These are phyloP conservation scores for Apotomis capreana DNA, from an alignment of 2,888 invertebrate species.

Conservation along the genomic window DNA sequence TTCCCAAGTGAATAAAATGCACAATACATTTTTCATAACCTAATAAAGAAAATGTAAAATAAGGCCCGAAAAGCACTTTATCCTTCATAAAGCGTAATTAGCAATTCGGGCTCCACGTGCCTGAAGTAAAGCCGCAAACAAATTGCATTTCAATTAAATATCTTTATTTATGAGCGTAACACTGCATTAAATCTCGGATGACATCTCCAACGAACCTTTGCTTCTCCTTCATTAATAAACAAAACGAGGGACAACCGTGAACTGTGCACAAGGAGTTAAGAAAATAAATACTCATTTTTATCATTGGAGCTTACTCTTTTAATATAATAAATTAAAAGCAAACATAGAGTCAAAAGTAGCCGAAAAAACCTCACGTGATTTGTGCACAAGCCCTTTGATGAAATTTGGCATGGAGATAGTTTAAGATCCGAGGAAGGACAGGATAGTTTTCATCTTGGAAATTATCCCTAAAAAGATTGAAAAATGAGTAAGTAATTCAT, in stretches of 20 bases:
- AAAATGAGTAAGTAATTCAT: too few species aligned
- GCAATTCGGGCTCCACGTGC: conserved; percentile 30
- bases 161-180: conserved; percentile 67
- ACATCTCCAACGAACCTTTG: conserved; percentile 56
- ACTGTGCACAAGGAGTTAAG: conserved; percentile 28
- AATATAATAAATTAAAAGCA: too few species aligned
- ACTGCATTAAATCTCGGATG: conserved; percentile 67
- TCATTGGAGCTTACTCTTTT: conserved; percentile 1
- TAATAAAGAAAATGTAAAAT: conserved; percentile 17
- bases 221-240: conserved; percentile 58
- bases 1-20: background rate
- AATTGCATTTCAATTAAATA: conserved; percentile 57
- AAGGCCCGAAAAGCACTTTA: conserved; percentile 17
- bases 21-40: background rate
- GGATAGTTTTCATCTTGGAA: too few species aligned
- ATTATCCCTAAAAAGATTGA: too few species aligned
- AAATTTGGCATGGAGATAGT: too few species aligned
- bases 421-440: too few species aligned
- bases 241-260: conserved; percentile 43
- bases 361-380: too few species aligned
- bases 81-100: conserved; percentile 34
- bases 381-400: too few species aligned
- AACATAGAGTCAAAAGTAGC: too few species aligned
- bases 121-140: conserved; percentile 26
- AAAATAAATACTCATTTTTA: background rate